Percentiles rank a stretch among this genome's conserved stretches.
Evolutionary conservation across 2,888 invertebrate genomes (phyloP).

Genomic region (Patella caerulea): DNA sequence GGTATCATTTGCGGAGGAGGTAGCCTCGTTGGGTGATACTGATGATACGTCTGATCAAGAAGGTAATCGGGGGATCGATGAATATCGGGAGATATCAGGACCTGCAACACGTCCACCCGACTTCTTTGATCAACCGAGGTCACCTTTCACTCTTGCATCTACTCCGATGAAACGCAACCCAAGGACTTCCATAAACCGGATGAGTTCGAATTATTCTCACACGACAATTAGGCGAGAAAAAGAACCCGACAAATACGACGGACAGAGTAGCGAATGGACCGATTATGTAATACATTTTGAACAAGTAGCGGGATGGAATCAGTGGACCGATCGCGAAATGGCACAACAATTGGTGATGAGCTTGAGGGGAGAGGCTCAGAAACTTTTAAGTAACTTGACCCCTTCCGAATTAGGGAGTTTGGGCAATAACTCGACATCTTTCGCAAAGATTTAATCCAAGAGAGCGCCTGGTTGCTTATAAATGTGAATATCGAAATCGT

Average conservation of each 20-base stretch:
- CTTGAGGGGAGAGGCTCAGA: conserved; percentile 16
- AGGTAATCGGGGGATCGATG: too few relatives aligned
- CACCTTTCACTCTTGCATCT: too few relatives aligned
- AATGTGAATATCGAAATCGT: conserved; percentile 9
- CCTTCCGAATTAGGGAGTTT: background rate
- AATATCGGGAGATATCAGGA: too few relatives aligned
- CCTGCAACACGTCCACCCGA: too few relatives aligned
- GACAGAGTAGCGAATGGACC: conserved; percentile 32
- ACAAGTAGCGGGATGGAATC: conserved; percentile 37
- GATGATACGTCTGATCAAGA: too few relatives aligned
- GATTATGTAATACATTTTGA: conserved; percentile 44
- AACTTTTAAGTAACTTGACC: conserved; percentile 15
- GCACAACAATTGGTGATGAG: conserved; percentile 23
- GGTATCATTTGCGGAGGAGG: too few relatives aligned
- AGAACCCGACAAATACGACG: conserved; percentile 41
- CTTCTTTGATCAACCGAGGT: too few relatives aligned
- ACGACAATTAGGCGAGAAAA: conserved; percentile 26
- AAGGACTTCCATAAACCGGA: too few relatives aligned
- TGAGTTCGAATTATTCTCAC: too few relatives aligned
- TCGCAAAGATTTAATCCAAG: conserved; percentile 11
- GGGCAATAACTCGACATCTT: background rate
- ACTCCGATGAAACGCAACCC: too few relatives aligned
- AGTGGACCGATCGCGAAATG: conserved; percentile 27
- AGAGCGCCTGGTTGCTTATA: background rate
- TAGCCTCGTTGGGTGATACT: too few relatives aligned